Evolutionary conservation across 2,797 vertebrate genomes (phyloP).

Genomic region (Sebastes matsubarae): DNA sequence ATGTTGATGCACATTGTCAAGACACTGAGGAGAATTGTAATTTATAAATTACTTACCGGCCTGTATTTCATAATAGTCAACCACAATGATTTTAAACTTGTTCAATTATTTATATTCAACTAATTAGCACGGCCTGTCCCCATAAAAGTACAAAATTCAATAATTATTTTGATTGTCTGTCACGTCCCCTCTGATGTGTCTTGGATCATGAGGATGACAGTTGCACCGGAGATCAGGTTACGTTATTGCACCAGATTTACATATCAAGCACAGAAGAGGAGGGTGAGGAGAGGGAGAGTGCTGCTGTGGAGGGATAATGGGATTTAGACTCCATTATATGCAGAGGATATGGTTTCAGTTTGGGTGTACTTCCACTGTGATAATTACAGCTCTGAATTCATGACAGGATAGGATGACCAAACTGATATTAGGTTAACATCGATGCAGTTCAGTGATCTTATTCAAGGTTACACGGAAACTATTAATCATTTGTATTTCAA

Average conservation of each 20-base stretch:
- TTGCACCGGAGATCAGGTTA: slow-evolving; percentile 41
- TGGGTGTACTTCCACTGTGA: slow-evolving; percentile 17
- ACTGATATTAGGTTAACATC: slow-evolving; percentile 29
- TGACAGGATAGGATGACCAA: slow-evolving; percentile 6
- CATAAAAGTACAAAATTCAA: not conserved
- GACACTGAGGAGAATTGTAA: not conserved
- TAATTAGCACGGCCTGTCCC: not conserved
- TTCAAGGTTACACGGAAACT: slow-evolving; percentile 14
- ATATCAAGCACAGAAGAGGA: slow-evolving; percentile 28
- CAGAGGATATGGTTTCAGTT: slow-evolving; percentile 49
- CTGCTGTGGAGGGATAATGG: slow-evolving; percentile 30
- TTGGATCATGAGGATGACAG: slow-evolving; percentile 25
- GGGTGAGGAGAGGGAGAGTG: not conserved
- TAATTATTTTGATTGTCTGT: not conserved
- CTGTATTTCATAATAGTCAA: not conserved
- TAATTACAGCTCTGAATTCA: slow-evolving; percentile 46
- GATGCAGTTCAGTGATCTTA: slow-evolving; percentile 22
- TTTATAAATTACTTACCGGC: not conserved
- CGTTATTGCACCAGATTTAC: slow-evolving; percentile 37
- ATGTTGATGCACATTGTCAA: not conserved
- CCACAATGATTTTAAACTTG: not conserved
- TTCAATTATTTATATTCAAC: not conserved
- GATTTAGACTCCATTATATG: slow-evolving; percentile 50
- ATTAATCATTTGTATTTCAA: slow-evolving; percentile 4
- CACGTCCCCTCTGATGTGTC: not conserved